Percentiles rank a stretch among this genome's conserved stretches.
Evolutionary conservation across 2,797 vertebrate genomes (phyloP).

Genomic region (Melanotaenia nigrans): DNA sequence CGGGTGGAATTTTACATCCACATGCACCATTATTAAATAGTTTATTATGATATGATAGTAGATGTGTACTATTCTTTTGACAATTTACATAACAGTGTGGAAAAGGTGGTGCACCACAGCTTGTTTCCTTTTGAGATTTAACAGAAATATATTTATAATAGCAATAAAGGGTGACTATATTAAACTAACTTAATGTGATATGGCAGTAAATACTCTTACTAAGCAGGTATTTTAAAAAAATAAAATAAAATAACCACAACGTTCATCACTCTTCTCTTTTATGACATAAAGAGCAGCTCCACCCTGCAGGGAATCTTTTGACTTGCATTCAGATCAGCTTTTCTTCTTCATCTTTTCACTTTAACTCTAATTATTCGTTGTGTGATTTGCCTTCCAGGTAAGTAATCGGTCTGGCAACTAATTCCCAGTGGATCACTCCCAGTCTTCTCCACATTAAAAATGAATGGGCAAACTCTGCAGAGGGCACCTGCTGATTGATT

Average conservation of each 20-base stretch:
- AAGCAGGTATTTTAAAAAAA: background rate
- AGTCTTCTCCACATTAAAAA: slow-evolving; percentile 59
- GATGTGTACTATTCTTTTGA: background rate
- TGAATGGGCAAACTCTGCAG: slow-evolving; percentile 48
- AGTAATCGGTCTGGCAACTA: slow-evolving; percentile 4
- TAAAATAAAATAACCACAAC: background rate
- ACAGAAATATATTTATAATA: background rate
- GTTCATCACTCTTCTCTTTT: background rate
- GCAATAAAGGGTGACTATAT: background rate
- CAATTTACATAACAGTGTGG: background rate
- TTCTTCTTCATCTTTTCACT: background rate
- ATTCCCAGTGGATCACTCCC: slow-evolving; percentile 24
- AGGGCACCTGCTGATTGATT: slow-evolving; percentile 42
- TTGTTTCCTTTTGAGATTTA: background rate
- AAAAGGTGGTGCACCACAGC: background rate
- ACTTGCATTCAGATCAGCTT: slow-evolving; percentile 4
- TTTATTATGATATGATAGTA: background rate
- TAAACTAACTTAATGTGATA: background rate
- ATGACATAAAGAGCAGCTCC: slow-evolving; percentile 35
- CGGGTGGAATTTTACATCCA: too few relatives aligned
- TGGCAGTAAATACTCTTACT: background rate
- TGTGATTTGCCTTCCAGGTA: slow-evolving; percentile 12
- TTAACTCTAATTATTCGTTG: background rate
- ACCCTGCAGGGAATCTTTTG: slow-evolving; percentile 31
- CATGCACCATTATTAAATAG: background rate